Percentiles rank a stretch among this genome's conserved stretches.
phyloP scores from a whole-genome alignment of 2,888 invertebrate genomes.

The Siphonodentalium dalli region DNA sequence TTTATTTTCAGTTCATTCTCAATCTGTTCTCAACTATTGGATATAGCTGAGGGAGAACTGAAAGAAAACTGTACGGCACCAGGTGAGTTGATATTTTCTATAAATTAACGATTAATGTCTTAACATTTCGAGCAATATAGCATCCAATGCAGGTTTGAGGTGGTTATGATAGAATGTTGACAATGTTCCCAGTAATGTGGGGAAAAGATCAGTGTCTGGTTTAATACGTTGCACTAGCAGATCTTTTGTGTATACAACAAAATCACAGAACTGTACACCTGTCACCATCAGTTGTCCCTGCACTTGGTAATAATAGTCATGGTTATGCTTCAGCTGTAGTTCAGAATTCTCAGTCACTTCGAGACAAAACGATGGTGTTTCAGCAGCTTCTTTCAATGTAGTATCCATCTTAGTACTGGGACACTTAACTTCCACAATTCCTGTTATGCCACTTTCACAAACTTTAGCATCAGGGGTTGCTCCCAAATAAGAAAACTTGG shows the following conservation, averaged over 20 bases:
- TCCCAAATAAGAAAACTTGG: slow-evolving; percentile 23
- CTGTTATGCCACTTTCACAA: slow-evolving; percentile 13
- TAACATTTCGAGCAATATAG: too few relatives aligned
- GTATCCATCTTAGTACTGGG: slow-evolving; percentile 18
- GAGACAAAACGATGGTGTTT: too few relatives aligned
- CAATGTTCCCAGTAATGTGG: too few relatives aligned
- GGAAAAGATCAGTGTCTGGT: not conserved
- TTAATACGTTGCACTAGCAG: slow-evolving; percentile 12
- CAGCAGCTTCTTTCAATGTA: slow-evolving; percentile 12
- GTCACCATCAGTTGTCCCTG: slow-evolving; percentile 21
- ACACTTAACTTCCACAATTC: slow-evolving; percentile 28
- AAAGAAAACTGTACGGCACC: too few relatives aligned
- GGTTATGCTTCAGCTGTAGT: slow-evolving; percentile 15
- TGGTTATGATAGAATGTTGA: too few relatives aligned
- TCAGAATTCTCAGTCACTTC: too few relatives aligned
- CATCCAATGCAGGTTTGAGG: too few relatives aligned
- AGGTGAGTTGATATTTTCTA: too few relatives aligned
- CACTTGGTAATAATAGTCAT: slow-evolving; percentile 23
- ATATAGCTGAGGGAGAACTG: too few relatives aligned
- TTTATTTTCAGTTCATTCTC: too few relatives aligned
- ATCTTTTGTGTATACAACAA: slow-evolving; percentile 19
- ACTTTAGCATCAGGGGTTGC: slow-evolving; percentile 23
- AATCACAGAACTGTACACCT: slow-evolving; percentile 19
- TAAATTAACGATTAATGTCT: too few relatives aligned
- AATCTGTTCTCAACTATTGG: too few relatives aligned